A percentile compares a stretch with the other conserved stretches of the same genome.
Evolutionary conservation across 2,113 vertebrate species (phyloP).

Genomic region (Maccullochella peelii): DNA sequence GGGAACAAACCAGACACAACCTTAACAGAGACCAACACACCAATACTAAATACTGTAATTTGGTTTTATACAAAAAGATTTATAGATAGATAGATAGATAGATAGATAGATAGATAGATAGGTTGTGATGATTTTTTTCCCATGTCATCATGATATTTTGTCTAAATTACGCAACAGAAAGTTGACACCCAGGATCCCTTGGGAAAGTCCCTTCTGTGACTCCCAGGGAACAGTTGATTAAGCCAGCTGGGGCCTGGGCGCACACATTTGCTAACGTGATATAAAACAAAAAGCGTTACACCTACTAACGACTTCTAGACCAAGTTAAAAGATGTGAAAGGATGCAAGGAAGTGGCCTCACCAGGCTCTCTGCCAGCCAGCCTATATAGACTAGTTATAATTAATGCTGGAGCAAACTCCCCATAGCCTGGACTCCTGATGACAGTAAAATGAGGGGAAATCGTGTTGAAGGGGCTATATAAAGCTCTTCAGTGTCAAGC

Average conservation of each 20-base stretch:
- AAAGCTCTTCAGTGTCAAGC: constrained; percentile 69
- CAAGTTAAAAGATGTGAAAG: constrained; percentile 23
- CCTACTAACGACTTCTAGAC: constrained; percentile 27
- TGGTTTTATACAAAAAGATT: not conserved
- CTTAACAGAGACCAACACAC: constrained; percentile 9
- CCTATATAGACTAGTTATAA: constrained; percentile 62
- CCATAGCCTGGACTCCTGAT: constrained; percentile 58
- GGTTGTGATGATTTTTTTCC: not conserved
- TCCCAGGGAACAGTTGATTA: constrained; percentile 56
- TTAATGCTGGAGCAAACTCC: constrained; percentile 65
- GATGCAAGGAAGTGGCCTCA: not conserved
- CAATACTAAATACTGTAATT: not conserved
- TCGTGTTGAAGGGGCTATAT: constrained; percentile 70
- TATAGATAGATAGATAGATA: not conserved
- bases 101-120: constrained; percentile 17
- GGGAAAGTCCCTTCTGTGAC: constrained; percentile 69
- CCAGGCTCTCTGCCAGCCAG: constrained; percentile 42
- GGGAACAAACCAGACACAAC: constrained; percentile 27
- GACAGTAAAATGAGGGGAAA: constrained; percentile 68
- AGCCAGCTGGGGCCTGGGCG: constrained; percentile 72
- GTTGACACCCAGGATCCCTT: constrained; percentile 55
- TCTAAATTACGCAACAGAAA: constrained; percentile 60
- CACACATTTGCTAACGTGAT: constrained; percentile 55
- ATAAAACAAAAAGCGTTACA: constrained; percentile 44
- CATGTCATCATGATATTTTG: constrained; percentile 32